Evolutionary conservation across 2,113 vertebrate species (phyloP).

Genomic region (Dicaeum eximium): DNA sequence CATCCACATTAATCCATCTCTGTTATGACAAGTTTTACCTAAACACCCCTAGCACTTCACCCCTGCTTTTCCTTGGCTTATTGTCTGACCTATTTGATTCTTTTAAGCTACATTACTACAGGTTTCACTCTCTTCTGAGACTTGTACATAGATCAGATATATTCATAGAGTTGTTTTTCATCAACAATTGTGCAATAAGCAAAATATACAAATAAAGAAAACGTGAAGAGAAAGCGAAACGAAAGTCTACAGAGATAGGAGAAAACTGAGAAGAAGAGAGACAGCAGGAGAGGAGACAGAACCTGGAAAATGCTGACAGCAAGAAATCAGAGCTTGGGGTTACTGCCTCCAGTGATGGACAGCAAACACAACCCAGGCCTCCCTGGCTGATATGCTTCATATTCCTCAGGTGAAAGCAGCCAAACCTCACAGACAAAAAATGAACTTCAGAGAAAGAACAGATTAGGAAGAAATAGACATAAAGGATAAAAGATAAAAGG

Average conservation of each 20-base stretch:
- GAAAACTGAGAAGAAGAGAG: neutral
- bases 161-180: neutral
- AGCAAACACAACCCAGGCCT: neutral
- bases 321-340: neutral
- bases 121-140: neutral
- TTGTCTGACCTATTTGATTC: neutral
- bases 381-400: neutral
- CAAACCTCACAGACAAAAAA: neutral
- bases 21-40: neutral
- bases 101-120: neutral
- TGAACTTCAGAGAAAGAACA: neutral
- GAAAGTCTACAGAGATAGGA: neutral
- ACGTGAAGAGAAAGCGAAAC: neutral
- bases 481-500: slow-evolving; percentile 1
- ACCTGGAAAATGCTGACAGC: neutral
- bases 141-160: neutral
- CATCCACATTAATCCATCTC: neutral
- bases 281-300: neutral
- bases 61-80: neutral
- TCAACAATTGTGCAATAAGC: neutral
- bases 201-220: neutral
- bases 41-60: neutral
- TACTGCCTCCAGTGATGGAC: neutral
- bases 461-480: neutral
- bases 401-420: neutral